These are phyloP conservation scores for Limnodromus scolopaceus DNA, from an alignment of 2,797 vertebrate species.

Conservation along the genomic window DNA sequence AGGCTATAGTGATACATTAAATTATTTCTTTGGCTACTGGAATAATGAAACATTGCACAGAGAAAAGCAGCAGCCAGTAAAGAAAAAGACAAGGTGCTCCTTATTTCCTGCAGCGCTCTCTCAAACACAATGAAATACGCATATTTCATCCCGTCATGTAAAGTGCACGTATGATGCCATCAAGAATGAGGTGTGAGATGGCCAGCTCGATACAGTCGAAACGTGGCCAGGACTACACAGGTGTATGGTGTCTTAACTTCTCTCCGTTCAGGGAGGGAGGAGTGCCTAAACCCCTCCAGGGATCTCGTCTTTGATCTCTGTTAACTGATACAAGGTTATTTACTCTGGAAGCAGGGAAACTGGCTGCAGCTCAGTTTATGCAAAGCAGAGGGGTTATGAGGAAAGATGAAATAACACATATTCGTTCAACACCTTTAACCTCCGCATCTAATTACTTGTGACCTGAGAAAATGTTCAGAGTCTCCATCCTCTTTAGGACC, in stretches of 20 bases:
- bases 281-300: not conserved
- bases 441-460: not conserved
- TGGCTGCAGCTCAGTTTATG: not conserved
- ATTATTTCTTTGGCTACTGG: not conserved
- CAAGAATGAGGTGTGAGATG: not conserved
- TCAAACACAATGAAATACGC: not conserved
- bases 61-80: not conserved
- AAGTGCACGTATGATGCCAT: not conserved
- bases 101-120: not conserved
- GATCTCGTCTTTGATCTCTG: not conserved
- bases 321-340: not conserved
- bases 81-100: not conserved
- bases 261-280: not conserved
- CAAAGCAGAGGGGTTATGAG: not conserved
- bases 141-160: not conserved
- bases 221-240: not conserved
- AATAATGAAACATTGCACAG: not conserved
- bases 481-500: not conserved
- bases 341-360: not conserved
- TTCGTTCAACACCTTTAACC: not conserved
- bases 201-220: not conserved
- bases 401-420: not conserved
- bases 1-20: not conserved
- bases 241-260: not conserved
- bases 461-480: not conserved